Evolutionary conservation across 2,797 vertebrate genomes (phyloP), one percentile per base, ranked within the genome.

Genomic region (Smutsia gigantea): DNA sequence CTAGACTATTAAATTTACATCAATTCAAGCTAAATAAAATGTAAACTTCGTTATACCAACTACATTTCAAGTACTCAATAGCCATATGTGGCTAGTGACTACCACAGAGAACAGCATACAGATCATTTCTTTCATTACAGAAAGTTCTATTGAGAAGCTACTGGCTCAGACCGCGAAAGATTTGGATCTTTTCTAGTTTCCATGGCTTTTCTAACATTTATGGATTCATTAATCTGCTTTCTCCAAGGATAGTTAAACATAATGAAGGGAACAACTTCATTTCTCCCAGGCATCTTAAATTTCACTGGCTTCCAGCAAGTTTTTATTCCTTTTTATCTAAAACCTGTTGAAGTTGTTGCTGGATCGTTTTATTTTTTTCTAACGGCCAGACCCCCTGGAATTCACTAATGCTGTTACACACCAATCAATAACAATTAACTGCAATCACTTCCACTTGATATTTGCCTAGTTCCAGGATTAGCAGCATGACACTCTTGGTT

Each of bases 251-350:
- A 82, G 66, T 94, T 93, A 94, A 90, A 97, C 49, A 37, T 77
- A 87, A 84, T 92, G 79, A 93, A 96, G 15, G 34, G 79, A 96
- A 96, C 69, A 74, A 10, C 1, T 95, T 93, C 42, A 51, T 27
- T 86, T 94, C 55, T 92, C 46, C 14, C 55, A 96, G 74, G 51
- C 51, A 74, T 90, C 57, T 86, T 94, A 94, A 93, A 96, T 87
- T 71, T 93, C 25, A 18, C 31, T 92, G n/a, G n/a, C 9, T 94
- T 87, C 31, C 74, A 84, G 29, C 83, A 57, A 86, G 68, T 84
- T 98, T 97, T 94, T 74, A 87, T 96, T 96, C n/a, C 29, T 57
- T 96, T 96, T 92, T 75, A 89, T 95, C 25, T 94, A 94, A 97
- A 97, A 93, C 23, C 79, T 78, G 27, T 92, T 94, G 78, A 78